phyloP scores from a whole-genome alignment of 2,888 invertebrate species.

The Gonocerus acuteangulatus region DNA sequence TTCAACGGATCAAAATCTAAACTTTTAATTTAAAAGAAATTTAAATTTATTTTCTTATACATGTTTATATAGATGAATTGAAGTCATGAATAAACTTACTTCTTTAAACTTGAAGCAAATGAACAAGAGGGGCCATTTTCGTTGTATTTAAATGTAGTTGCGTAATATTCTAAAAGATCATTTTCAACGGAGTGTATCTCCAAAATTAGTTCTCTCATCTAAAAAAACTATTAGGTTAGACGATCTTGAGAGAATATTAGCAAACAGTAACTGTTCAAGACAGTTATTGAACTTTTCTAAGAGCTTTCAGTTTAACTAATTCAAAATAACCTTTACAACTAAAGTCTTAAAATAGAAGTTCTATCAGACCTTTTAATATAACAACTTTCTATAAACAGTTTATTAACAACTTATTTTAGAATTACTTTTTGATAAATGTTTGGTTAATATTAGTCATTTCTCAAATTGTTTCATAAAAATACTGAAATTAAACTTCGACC shows the following conservation, averaged over 20 bases:
- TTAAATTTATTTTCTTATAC: not conserved
- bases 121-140: conserved; percentile 8
- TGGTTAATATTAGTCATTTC: no score
- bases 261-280: not conserved
- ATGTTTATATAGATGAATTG: not conserved
- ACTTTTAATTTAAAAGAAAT: not conserved
- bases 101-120: not conserved
- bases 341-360: no score
- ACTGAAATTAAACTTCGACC: no score
- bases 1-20: not conserved
- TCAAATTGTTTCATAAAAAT: no score
- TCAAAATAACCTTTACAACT: no score
- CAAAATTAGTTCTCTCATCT: conserved; percentile 25
- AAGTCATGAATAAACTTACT: not conserved
- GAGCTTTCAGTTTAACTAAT: not conserved
- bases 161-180: conserved; percentile 18
- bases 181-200: conserved; percentile 8
- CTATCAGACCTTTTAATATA: no score
- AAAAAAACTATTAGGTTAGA: not conserved
- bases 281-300: no score
- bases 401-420: no score
- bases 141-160: conserved; percentile 10
- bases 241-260: not conserved
- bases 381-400: no score
- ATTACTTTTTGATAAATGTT: no score